These are phyloP conservation scores for Geotria australis DNA, from an alignment of 2,797 vertebrate genomes.

Conservation along the genomic window DNA sequence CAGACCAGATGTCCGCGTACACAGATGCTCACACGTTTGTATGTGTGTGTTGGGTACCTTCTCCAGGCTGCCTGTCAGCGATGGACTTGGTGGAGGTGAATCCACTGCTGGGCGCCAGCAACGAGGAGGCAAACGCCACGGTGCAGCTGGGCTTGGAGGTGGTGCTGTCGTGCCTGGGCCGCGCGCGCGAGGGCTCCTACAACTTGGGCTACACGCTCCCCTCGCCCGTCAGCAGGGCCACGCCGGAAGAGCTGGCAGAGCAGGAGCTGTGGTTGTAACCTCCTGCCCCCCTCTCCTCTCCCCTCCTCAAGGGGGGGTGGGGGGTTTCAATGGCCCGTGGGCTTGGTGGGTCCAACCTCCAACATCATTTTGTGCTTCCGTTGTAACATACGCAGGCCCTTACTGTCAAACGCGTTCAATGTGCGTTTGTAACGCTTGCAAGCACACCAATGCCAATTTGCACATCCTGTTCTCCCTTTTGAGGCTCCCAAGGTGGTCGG, in stretches of 20 bases:
- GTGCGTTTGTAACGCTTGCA: too few species aligned
- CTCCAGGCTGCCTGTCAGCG: conserved; percentile 55
- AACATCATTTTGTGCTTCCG: too few species aligned
- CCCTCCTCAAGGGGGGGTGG: too few species aligned
- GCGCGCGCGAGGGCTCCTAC: conserved; percentile 51
- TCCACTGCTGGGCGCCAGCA: conserved; percentile 31
- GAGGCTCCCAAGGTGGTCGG: too few species aligned
- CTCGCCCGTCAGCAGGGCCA: conserved; percentile 9
- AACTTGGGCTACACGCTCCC: conserved; percentile 23
- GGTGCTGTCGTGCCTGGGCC: conserved; percentile 58
- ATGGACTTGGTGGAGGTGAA: conserved; percentile 91
- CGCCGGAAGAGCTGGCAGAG: conserved; percentile 23
- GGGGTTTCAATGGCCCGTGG: too few species aligned
- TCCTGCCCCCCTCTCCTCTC: neutral
- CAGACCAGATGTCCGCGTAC: too few species aligned
- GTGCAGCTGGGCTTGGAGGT: conserved; percentile 48
- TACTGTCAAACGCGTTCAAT: too few species aligned
- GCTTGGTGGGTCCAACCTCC: too few species aligned
- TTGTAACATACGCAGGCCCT: too few species aligned
- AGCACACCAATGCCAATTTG: too few species aligned
- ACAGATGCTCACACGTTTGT: neutral
- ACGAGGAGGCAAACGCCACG: conserved; percentile 43
- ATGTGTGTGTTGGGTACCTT: neutral
- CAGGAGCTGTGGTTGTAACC: conserved; percentile 21
- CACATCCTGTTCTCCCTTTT: too few species aligned